Conservation (phyloP, 2,113 vertebrate genomes). For the Hypocryptadius cinnamomeus region DNA sequence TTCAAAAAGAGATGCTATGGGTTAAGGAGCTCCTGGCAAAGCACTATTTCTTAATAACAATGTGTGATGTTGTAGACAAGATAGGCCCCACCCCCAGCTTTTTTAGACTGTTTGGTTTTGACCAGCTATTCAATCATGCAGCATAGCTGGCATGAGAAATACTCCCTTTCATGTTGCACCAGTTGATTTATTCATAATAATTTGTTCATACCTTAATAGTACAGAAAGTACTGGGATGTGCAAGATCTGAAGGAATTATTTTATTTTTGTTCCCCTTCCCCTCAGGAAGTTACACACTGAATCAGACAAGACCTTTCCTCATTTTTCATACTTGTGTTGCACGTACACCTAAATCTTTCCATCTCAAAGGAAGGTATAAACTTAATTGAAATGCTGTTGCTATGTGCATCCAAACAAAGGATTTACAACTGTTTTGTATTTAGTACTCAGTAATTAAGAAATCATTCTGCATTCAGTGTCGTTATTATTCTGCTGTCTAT, state of each 20-base stretch:
- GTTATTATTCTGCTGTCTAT: neutral
- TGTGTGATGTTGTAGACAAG: neutral
- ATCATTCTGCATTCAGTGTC: neutral
- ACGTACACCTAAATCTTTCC: neutral
- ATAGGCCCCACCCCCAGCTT: fast-evolving
- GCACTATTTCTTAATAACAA: neutral
- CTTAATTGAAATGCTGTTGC: neutral
- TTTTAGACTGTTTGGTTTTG: neutral
- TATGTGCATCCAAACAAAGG: neutral
- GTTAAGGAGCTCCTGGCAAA: neutral
- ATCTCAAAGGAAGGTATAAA: neutral
- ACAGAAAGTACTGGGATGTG: neutral
- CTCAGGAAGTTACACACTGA: neutral
- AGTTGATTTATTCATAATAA: neutral
- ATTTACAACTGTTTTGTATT: neutral
- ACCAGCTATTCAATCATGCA: neutral
- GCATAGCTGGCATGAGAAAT: neutral
- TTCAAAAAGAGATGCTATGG: neutral
- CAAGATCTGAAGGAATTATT: neutral
- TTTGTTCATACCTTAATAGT: neutral
- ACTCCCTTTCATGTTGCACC: neutral
- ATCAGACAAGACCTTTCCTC: neutral
- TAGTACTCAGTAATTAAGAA: neutral
- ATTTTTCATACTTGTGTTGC: neutral
- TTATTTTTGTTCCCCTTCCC: fast-evolving